Conservation (phyloP, 1,140 invertebrate species). For the Drosophila yakuba region DNA sequence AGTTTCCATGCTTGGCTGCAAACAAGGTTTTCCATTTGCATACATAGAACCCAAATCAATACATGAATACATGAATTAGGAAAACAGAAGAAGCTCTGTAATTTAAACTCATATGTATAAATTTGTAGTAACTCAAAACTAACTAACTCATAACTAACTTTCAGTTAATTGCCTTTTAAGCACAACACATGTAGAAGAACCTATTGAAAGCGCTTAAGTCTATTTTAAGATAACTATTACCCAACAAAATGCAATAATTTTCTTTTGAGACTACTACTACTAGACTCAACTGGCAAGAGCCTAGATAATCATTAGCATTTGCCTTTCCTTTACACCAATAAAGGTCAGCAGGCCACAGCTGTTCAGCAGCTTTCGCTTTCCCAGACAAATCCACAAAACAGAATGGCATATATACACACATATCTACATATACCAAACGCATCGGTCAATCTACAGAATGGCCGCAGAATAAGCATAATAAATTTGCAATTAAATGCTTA, state of each 20-base stretch:
- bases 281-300: not conserved
- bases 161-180: too few relatives aligned
- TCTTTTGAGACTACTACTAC: not conserved
- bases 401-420: conserved; percentile 1
- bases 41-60: conserved; percentile 6
- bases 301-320: not conserved
- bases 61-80: conserved; percentile 1
- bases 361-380: conserved; percentile 35
- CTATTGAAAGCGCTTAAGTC: too few relatives aligned
- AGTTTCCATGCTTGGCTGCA: conserved; percentile 7
- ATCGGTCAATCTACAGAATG: conserved; percentile 65
- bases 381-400: conserved; percentile 12
- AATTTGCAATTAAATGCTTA: conserved; percentile 81
- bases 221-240: too few relatives aligned
- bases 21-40: conserved; percentile 9
- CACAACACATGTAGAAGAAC: too few relatives aligned
- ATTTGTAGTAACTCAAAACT: not conserved
- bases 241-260: too few relatives aligned
- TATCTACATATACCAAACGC: not conserved
- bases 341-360: conserved; percentile 53
- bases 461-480: conserved; percentile 79
- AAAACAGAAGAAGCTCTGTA: not conserved
- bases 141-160: not conserved
- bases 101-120: not conserved
- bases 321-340: not conserved